A percentile compares a stretch with the other conserved stretches of the same genome.
phyloP scores from a whole-genome alignment of 2,888 invertebrate genomes.

The Pterostichus madidus region DNA sequence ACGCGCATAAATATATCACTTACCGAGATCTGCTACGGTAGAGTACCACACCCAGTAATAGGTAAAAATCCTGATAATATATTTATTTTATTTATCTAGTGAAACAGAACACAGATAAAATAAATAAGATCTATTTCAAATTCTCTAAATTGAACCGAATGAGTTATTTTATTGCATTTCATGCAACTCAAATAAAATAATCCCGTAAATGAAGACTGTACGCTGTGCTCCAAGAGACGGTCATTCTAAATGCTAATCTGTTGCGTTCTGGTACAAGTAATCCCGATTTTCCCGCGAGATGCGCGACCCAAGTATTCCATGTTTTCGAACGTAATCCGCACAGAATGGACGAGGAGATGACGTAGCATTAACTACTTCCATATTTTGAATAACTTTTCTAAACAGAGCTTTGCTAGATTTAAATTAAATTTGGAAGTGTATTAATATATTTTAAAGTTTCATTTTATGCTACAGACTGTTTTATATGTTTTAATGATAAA shows the following conservation, averaged over 20 bases:
- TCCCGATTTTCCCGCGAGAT: constrained; percentile 26
- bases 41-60: no score
- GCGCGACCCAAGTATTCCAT: constrained; percentile 13
- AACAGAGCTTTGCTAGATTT: background rate
- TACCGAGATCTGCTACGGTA: no score
- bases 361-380: constrained; percentile 10
- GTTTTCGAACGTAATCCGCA: constrained; percentile 24
- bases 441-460: background rate
- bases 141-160: background rate
- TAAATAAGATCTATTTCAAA: no score
- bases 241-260: constrained; percentile 53
- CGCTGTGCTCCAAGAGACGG: background rate
- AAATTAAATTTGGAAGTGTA: constrained; percentile 17
- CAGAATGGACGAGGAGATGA: constrained; percentile 15
- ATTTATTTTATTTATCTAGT: no score
- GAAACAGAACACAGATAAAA: no score
- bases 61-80: no score
- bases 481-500: background rate
- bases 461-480: no score
- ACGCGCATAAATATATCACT: no score
- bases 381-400: constrained; percentile 20
- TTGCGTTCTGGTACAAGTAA: constrained; percentile 23
- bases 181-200: constrained; percentile 9
- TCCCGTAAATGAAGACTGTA: background rate
- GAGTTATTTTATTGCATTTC: no score